These are phyloP conservation scores for Enteromius argenteus DNA, from an alignment of 2,797 vertebrate genomes.

Conservation along the genomic window DNA sequence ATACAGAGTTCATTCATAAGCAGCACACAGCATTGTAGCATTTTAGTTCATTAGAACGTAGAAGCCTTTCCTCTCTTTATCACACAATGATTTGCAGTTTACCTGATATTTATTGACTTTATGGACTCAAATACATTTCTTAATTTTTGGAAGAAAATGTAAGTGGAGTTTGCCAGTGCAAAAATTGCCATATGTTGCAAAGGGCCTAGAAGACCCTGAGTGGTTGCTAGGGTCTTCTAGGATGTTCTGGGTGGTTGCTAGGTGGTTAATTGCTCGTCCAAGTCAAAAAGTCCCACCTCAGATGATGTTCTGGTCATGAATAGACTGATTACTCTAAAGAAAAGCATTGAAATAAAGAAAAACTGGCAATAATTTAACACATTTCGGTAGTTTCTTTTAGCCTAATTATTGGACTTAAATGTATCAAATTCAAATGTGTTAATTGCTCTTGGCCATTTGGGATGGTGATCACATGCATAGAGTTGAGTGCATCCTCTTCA, in stretches of 20 bases:
- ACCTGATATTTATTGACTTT: background rate
- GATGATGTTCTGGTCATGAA: background rate
- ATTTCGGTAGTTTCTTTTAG: background rate
- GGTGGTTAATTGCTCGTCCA: background rate
- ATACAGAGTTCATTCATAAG: constrained; percentile 10
- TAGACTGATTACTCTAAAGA: background rate
- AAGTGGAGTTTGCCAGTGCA: background rate
- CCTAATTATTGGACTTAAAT: background rate
- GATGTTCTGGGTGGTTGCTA: background rate
- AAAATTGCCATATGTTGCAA: no score
- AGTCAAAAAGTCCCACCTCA: background rate
- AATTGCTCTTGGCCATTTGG: background rate
- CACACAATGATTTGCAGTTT: background rate
- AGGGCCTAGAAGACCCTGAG: background rate
- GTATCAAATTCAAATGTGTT: background rate
- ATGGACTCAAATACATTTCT: background rate
- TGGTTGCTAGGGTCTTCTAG: background rate
- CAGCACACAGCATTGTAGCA: background rate
- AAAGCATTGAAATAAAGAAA: background rate
- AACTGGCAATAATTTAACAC: background rate
- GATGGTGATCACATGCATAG: background rate
- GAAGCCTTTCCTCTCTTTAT: background rate
- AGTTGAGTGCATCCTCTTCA: constrained; percentile 17
- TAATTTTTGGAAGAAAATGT: background rate
- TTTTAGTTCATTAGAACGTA: background rate